Percentiles rank a stretch among this genome's conserved stretches.
Evolutionary conservation across 2,797 vertebrate genomes (phyloP).

Genomic region (Chloroceryle inda): DNA sequence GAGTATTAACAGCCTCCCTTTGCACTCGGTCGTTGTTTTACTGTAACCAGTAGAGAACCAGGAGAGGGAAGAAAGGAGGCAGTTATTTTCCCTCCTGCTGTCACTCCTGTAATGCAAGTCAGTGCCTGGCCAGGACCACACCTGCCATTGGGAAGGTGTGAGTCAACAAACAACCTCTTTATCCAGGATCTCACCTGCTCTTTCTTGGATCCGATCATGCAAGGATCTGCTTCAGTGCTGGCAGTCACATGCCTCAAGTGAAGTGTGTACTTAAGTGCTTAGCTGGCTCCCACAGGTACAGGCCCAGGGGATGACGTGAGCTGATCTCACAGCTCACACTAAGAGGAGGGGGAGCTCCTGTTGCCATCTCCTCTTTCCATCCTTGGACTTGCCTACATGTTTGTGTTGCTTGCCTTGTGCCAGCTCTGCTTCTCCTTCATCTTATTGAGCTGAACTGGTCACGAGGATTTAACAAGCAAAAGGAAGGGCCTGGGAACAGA

Average conservation of each 20-base stretch:
- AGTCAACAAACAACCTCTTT: neutral
- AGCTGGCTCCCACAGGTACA: neutral
- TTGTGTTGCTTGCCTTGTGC: neutral
- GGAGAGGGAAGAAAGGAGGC: neutral
- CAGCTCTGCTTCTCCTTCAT: neutral
- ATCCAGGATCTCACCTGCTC: neutral
- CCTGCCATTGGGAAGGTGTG: conserved; percentile 1
- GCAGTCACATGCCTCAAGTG: conserved; percentile 21
- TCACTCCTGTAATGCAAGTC: neutral
- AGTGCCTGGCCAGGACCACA: neutral
- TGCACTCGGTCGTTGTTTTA: neutral
- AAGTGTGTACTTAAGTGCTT: neutral
- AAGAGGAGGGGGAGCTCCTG: neutral
- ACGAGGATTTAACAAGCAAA: neutral
- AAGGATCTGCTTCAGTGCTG: neutral
- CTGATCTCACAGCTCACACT: neutral
- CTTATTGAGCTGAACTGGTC: neutral
- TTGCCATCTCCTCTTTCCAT: neutral
- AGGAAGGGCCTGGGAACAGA: neutral
- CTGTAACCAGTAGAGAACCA: neutral
- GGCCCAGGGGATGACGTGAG: neutral
- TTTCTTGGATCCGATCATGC: fast-evolving
- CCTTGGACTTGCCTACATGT: fast-evolving
- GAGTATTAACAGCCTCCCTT: neutral
- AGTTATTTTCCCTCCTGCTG: neutral